Base-by-base conservation (phyloP, 2,888 invertebrate species). In the Emmelina monodactyla region DNA sequence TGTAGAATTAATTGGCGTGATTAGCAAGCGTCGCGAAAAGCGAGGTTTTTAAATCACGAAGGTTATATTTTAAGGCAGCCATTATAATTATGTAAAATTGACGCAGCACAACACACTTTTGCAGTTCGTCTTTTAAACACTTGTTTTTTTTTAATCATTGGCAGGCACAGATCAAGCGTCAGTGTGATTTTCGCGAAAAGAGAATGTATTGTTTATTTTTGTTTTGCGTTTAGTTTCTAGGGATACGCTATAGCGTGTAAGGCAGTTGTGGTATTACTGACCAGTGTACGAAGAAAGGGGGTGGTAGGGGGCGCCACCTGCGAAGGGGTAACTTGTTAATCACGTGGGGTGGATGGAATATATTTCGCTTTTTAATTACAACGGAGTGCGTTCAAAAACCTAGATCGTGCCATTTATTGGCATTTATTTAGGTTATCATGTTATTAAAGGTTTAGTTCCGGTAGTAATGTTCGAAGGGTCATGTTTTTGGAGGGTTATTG, bases 281-380 rank as follows among this genome's bases (percentile, higher is more conserved):
- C 78, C 78, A 62, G 57, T 60, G 62, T 66, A 53, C 56, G 63
- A 71, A 71, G 73, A 68, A 73, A 64, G 51, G 55, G 62, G 69
- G 62, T 52, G 54, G 47, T 41, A 58, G 48, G 48, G 39, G 40
- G 37, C 35, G 25, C 35, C 15, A 9, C 34, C 14, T 37, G 42
- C 45, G 49, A 32, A 37, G 52, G 59, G 59, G 62, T 53, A 54
- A 47, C 56, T 53, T 51, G 61, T 70, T 71, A 71, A 75, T 73
- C 70, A 73, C 64, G 48, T 56, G 51, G 63, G 67, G 71, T 66
- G 72, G 67, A 71, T 66, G 72, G 73, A 71, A 73, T 73, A 72
- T 11, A 70, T 71, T 69, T 72, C 68, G 66, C 66, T 70, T 78
- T 73, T 76, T 78, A 75, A 78, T 76, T 75, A 71, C 57, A 57